Conservation (phyloP, 2,113 vertebrate genomes). For the Hyperoodon ampullatus region DNA sequence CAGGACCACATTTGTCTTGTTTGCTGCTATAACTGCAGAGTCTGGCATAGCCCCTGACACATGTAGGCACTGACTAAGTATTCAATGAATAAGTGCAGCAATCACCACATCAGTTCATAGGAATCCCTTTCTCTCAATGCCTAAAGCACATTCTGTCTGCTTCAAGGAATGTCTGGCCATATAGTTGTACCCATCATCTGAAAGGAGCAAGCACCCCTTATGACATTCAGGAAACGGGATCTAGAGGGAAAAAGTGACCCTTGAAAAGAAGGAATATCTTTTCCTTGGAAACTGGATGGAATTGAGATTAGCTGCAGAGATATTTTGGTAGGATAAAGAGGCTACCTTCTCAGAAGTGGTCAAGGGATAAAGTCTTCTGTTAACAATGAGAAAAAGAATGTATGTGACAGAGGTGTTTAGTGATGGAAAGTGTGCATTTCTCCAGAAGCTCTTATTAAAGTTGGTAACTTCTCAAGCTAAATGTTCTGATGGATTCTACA, state of each 20-base stretch:
- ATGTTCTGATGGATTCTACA: background rate
- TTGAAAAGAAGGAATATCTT: background rate
- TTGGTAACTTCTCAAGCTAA: background rate
- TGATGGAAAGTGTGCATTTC: background rate
- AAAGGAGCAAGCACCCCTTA: background rate
- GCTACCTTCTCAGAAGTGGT: background rate
- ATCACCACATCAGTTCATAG: background rate
- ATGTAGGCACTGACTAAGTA: background rate
- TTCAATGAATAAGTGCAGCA: background rate
- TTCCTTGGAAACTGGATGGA: background rate
- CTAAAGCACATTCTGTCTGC: background rate
- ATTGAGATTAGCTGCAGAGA: background rate
- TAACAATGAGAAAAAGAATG: background rate
- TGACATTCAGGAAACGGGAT: background rate
- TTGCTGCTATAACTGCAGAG: background rate
- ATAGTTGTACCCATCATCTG: background rate
- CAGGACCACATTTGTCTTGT: background rate
- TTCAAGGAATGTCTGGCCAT: background rate
- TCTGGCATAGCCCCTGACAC: background rate
- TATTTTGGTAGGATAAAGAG: background rate
- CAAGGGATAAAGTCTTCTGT: background rate
- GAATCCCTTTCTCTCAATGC: background rate
- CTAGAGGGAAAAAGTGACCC: background rate
- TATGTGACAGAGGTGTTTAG: background rate
- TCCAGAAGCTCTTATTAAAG: background rate